A percentile compares a stretch with the other conserved stretches of the same genome.
phyloP scores from a whole-genome alignment of 2,113 vertebrate genomes.

The Otolemur garnettii region DNA sequence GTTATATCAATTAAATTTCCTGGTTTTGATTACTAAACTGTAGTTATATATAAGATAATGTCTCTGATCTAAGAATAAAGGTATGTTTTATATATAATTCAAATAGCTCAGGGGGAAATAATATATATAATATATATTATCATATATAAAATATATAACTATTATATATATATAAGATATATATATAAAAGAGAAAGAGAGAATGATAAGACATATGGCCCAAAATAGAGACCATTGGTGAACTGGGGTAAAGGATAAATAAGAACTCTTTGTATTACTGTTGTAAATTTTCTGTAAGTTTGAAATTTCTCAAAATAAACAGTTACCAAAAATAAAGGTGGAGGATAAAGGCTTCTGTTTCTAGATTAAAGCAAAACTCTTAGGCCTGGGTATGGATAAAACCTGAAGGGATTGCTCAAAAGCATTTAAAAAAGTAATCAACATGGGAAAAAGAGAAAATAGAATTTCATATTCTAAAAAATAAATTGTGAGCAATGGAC shows the following conservation, averaged over 20 bases:
- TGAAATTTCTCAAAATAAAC: slow-evolving; percentile 61
- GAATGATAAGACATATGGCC: slow-evolving; percentile 46
- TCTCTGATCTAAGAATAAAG: slow-evolving; percentile 52
- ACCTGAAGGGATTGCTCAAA: background rate
- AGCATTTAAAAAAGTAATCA: slow-evolving; percentile 10
- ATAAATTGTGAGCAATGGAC: background rate
- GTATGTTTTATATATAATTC: background rate
- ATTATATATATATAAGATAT: background rate
- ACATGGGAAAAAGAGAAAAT: background rate
- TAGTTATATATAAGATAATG: slow-evolving; percentile 1
- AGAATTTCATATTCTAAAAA: slow-evolving; percentile 46
- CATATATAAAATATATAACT: too few relatives aligned
- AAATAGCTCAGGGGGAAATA: slow-evolving; percentile 19
- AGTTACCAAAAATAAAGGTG: background rate
- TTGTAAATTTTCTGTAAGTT: slow-evolving; percentile 35
- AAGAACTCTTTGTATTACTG: slow-evolving; percentile 41
- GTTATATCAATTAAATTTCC: slow-evolving; percentile 53
- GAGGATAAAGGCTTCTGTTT: background rate
- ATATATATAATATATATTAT: too few relatives aligned
- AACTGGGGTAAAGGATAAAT: background rate
- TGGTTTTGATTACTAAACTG: background rate
- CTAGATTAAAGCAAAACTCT: slow-evolving; percentile 3
- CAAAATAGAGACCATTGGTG: slow-evolving; percentile 17
- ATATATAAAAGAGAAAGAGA: background rate
- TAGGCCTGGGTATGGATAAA: background rate